Evolutionary conservation across 2,888 invertebrate species (phyloP).

Genomic region (Drosophila subsilvestris): DNA sequence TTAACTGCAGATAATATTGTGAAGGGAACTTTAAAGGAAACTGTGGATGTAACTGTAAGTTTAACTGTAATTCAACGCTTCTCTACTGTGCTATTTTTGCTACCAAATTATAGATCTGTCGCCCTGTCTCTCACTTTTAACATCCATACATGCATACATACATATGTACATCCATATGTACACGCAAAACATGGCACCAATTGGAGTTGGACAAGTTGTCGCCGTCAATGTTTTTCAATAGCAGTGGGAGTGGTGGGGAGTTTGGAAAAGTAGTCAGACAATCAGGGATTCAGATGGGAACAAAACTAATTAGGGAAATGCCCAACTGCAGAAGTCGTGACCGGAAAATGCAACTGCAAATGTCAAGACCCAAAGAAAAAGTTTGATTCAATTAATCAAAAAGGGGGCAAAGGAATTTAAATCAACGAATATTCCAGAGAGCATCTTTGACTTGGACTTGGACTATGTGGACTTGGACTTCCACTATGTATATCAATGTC

Average conservation of each 20-base stretch:
- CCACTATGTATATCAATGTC: conserved; percentile 14
- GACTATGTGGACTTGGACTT: too few species aligned
- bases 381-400: background rate
- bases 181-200: conserved; percentile 19
- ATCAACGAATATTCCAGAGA: background rate
- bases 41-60: conserved; percentile 4
- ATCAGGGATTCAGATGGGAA: background rate
- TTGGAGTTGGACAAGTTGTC: conserved; percentile 55
- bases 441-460: background rate
- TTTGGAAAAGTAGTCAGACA: conserved; percentile 11
- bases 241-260: background rate
- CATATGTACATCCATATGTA: background rate
- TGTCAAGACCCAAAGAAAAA: background rate
- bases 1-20: conserved; percentile 9
- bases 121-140: background rate
- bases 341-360: background rate
- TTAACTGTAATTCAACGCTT: conserved; percentile 56
- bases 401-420: too few species aligned
- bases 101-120: conserved; percentile 42
- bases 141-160: background rate
- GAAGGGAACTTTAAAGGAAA: background rate
- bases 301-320: conserved; percentile 19
- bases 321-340: background rate
- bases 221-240: conserved; percentile 36
- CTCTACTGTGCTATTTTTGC: conserved; percentile 19